Percentiles rank a stretch among this genome's conserved stretches.
These are phyloP conservation scores for Xyrauchen texanus DNA, from an alignment of 2,113 vertebrate species.

Conservation along the genomic window DNA sequence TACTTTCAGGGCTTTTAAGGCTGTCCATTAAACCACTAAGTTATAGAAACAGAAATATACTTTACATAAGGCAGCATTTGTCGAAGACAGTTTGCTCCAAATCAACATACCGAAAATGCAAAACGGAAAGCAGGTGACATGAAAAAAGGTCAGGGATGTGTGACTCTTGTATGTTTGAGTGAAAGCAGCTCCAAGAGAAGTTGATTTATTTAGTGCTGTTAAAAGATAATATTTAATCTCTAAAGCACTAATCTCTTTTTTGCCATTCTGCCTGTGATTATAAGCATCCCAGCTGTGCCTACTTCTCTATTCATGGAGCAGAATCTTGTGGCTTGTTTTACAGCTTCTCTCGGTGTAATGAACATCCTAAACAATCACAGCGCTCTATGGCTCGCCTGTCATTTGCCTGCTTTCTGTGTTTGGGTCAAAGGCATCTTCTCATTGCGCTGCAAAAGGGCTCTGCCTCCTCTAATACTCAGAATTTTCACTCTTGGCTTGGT, in stretches of 20 bases:
- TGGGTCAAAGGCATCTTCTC: conserved; percentile 40
- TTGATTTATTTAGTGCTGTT: conserved; percentile 77
- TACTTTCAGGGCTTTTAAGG: too few species aligned
- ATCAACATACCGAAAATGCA: conserved; percentile 4
- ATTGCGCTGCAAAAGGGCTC: conserved; percentile 3
- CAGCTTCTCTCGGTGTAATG: conserved; percentile 65
- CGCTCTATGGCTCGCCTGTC: conserved; percentile 17
- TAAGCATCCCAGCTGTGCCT: conserved; percentile 82
- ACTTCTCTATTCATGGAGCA: conserved; percentile 79
- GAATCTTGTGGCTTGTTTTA: conserved; percentile 62
- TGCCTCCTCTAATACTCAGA: not conserved
- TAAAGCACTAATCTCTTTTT: conserved; percentile 77
- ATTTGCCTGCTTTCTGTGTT: conserved; percentile 1
- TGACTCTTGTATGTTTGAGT: conserved; percentile 7
- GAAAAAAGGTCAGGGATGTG: conserved; percentile 26
- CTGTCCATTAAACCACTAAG: too few species aligned
- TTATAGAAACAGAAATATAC: too few species aligned
- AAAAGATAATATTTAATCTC: conserved; percentile 83
- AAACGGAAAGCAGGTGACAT: conserved; percentile 40
- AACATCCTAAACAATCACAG: conserved; percentile 54
- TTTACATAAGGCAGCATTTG: too few species aligned
- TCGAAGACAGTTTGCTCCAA: not conserved
- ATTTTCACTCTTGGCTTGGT: conserved; percentile 1
- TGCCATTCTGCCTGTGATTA: conserved; percentile 69
- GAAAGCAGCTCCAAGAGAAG: conserved; percentile 56